Percentiles rank a stretch among this genome's conserved stretches.
phyloP scores from a whole-genome alignment of 2,888 invertebrate genomes.

The Argynnis bischoffii region DNA sequence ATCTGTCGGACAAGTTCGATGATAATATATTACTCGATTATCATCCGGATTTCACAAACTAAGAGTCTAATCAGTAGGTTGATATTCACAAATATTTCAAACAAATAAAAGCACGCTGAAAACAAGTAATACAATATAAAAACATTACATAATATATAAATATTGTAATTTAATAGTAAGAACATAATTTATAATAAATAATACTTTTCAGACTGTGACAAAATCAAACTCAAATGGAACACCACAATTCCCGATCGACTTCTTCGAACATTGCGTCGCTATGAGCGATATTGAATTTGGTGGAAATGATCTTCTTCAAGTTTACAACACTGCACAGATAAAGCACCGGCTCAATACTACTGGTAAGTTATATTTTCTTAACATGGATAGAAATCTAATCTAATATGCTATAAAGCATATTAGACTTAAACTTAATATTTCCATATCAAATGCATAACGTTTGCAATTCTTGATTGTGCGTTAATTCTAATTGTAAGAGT shows the following conservation, averaged over 20 bases:
- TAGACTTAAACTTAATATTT: too few relatives aligned
- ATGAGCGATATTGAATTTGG: constrained; percentile 97
- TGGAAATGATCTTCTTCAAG: constrained; percentile 96
- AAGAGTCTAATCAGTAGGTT: too few relatives aligned
- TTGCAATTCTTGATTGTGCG: too few relatives aligned
- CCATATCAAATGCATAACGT: too few relatives aligned
- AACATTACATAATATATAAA: neutral
- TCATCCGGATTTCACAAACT: too few relatives aligned
- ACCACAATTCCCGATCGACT: constrained; percentile 95
- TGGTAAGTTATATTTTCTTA: constrained; percentile 49
- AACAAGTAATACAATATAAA: too few relatives aligned
- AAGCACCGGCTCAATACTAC: constrained; percentile 93
- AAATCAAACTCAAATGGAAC: constrained; percentile 80
- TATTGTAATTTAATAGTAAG: neutral
- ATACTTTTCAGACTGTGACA: constrained; percentile 59
- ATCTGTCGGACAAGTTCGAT: too few relatives aligned
- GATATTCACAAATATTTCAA: too few relatives aligned
- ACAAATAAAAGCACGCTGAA: neutral
- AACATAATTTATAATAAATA: neutral
- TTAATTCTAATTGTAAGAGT: too few relatives aligned
- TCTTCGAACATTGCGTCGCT: constrained; percentile 96
- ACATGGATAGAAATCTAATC: too few relatives aligned
- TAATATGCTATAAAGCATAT: neutral
- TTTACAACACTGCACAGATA: constrained; percentile 96
- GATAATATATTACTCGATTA: too few relatives aligned